Conservation (phyloP, 2,113 vertebrate species). For the Notarius lentiginosus region DNA sequence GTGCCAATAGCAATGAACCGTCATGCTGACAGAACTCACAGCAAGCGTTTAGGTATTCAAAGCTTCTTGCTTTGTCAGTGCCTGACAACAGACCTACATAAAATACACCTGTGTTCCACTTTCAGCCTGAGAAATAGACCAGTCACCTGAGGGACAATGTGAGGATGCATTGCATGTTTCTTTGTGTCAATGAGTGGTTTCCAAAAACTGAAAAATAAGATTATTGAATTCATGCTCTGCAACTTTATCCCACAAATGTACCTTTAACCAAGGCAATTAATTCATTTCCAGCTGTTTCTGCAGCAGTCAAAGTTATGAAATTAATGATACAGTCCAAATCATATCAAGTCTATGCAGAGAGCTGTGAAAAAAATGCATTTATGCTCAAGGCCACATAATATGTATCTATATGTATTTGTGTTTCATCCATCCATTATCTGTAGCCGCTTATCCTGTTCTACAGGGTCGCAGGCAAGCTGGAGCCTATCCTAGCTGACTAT, state of each 20-base stretch:
- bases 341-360: constrained; percentile 7
- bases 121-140: constrained; percentile 64
- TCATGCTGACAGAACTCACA: constrained; percentile 70
- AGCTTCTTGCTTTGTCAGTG: constrained; percentile 63
- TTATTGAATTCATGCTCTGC: neutral
- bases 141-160: constrained; percentile 25
- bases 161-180: neutral
- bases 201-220: constrained; percentile 10
- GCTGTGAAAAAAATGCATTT: neutral
- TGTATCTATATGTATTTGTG: neutral
- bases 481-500: no score
- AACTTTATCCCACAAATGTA: neutral
- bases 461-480: no score
- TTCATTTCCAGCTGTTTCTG: neutral
- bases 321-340: neutral
- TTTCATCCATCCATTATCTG: neutral
- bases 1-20: constrained; percentile 77
- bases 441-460: no score
- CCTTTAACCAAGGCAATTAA: neutral
- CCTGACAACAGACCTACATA: constrained; percentile 68
- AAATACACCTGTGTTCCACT: constrained; percentile 76
- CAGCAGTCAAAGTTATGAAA: neutral
- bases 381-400: neutral
- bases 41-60: constrained; percentile 69
- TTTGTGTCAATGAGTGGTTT: constrained; percentile 37